Evolutionary conservation across 2,888 invertebrate species (phyloP).

Genomic region (Lithophane leautieri): DNA sequence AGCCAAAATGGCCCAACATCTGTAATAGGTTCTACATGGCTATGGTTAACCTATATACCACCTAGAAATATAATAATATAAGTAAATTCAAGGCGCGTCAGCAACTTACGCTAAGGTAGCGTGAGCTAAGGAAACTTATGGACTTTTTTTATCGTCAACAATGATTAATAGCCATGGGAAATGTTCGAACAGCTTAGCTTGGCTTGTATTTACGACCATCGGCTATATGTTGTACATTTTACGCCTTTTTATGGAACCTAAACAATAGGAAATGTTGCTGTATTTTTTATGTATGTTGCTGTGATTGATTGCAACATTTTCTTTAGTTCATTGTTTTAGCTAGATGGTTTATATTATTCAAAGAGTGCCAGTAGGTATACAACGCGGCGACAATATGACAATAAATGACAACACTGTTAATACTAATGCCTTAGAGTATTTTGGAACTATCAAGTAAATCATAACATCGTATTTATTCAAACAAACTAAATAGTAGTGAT

Average conservation of each 20-base stretch:
- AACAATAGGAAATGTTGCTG: slow-evolving; percentile 10
- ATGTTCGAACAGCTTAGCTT: slow-evolving; percentile 51
- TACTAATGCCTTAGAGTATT: too few relatives aligned
- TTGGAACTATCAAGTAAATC: too few relatives aligned
- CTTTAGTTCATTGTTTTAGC: slow-evolving; percentile 17
- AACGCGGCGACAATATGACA: too few relatives aligned
- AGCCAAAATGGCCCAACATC: not conserved
- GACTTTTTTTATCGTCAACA: slow-evolving; percentile 56
- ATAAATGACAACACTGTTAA: too few relatives aligned
- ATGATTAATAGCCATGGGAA: slow-evolving; percentile 61
- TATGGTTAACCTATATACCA: too few relatives aligned
- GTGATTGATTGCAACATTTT: slow-evolving; percentile 42
- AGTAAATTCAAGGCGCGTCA: slow-evolving; percentile 28
- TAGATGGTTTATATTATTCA: too few relatives aligned
- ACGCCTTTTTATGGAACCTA: slow-evolving; percentile 32
- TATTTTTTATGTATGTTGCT: slow-evolving; percentile 12
- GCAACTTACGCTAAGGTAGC: slow-evolving; percentile 30
- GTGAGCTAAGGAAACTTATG: slow-evolving; percentile 33
- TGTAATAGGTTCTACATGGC: not conserved
- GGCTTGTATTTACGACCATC: slow-evolving; percentile 28
- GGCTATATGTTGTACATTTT: slow-evolving; percentile 39
- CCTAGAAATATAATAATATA: not conserved
- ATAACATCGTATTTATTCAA: too few relatives aligned
- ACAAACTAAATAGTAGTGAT: too few relatives aligned
- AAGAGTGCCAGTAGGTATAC: too few relatives aligned